phyloP scores from a whole-genome alignment of 2,888 invertebrate species.

The Leptinotarsa rubiginosa region DNA sequence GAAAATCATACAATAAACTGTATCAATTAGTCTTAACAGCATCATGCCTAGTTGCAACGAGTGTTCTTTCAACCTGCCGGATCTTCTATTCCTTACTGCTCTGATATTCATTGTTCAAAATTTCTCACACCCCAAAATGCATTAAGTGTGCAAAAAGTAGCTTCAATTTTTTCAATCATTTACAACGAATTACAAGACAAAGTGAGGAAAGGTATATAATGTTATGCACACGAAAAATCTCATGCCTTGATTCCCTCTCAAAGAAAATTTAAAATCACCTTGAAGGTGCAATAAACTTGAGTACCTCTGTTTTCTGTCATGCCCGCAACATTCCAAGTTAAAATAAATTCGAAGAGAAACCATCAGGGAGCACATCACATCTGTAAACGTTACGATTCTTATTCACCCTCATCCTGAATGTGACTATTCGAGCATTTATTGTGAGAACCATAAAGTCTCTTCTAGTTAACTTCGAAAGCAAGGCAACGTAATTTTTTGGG shows the following conservation, averaged over 20 bases:
- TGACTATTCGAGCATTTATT: conserved; percentile 10
- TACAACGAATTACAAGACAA: no score
- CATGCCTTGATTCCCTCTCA: background rate
- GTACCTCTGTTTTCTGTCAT: background rate
- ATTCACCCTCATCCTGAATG: conserved; percentile 10
- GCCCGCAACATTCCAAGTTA: background rate
- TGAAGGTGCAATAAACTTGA: background rate
- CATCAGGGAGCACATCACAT: background rate
- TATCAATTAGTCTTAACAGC: no score
- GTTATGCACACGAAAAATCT: no score
- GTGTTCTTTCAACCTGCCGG: no score
- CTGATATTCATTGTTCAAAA: no score
- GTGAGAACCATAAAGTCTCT: conserved; percentile 9
- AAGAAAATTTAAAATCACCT: background rate
- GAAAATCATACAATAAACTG: no score
- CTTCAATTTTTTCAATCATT: no score
- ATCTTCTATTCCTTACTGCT: no score
- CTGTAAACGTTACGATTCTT: conserved; percentile 21
- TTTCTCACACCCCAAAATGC: no score
- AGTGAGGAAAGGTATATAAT: no score
- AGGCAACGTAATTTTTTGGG: background rate
- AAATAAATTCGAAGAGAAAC: conserved; percentile 3
- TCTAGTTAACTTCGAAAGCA: conserved; percentile 10
- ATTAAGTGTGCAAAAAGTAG: no score
- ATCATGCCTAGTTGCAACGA: no score